These are phyloP conservation scores for Mionectes olivaceus DNA, from an alignment of 2,797 vertebrate species.

Conservation along the genomic window DNA sequence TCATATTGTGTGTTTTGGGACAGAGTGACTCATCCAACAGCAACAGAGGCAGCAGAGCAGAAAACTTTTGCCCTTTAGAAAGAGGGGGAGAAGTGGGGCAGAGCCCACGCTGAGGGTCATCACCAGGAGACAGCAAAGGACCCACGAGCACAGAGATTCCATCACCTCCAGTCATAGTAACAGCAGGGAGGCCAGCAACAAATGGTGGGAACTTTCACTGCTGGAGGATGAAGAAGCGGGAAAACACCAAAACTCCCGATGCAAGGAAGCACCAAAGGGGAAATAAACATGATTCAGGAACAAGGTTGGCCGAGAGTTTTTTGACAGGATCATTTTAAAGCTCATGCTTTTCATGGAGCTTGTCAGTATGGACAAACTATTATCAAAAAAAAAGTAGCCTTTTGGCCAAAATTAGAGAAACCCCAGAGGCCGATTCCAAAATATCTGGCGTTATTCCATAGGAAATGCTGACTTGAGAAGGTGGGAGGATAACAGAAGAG, in stretches of 20 bases:
- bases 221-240: background rate
- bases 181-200: background rate
- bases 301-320: background rate
- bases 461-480: background rate
- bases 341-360: background rate
- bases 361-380: background rate
- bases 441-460: background rate
- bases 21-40: background rate
- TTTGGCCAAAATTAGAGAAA: conserved; percentile 17
- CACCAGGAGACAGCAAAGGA: background rate
- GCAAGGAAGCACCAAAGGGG: background rate
- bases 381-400: background rate
- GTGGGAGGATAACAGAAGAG: background rate
- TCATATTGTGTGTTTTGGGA: accelerated
- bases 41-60: background rate
- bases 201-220: background rate
- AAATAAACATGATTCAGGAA: conserved; percentile 41
- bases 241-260: background rate
- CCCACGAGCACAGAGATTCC: background rate
- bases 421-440: background rate
- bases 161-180: background rate
- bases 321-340: conserved; percentile 1
- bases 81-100: background rate
- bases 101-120: background rate
- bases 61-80: background rate